Percentiles rank a stretch among this genome's conserved stretches.
phyloP scores from a whole-genome alignment of 2,888 invertebrate genomes.

The Yponomeuta sedellus region DNA sequence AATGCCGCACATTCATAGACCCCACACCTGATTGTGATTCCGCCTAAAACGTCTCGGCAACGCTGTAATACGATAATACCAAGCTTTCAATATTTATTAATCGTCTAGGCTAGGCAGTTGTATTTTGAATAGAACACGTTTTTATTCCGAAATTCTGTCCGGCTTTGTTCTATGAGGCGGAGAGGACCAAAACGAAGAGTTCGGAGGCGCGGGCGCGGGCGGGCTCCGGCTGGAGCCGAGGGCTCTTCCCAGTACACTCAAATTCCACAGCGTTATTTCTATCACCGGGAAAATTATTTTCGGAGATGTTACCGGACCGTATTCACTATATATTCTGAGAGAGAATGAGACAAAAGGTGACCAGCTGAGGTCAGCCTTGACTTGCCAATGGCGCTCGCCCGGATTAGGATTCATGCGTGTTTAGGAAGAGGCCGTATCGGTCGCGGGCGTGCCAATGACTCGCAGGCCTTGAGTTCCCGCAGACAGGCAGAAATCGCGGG shows the following conservation, averaged over 20 bases:
- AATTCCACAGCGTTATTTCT: not conserved
- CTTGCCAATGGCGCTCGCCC: too few species aligned
- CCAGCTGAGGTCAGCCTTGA: too few species aligned
- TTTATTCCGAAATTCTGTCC: not conserved
- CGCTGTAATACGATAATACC: not conserved
- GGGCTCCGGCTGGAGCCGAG: not conserved
- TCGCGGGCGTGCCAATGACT: slow-evolving; percentile 54
- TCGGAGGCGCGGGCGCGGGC: slow-evolving; percentile 5
- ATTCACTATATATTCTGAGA: too few species aligned
- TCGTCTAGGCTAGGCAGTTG: not conserved
- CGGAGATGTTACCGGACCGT: too few species aligned
- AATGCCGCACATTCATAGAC: slow-evolving; percentile 7
- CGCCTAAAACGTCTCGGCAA: not conserved
- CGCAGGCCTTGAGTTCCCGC: slow-evolving; percentile 51
- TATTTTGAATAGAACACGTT: not conserved
- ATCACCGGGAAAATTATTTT: too few species aligned
- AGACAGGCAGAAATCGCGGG: slow-evolving; percentile 38
- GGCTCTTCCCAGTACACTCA: not conserved
- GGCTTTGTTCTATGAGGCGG: slow-evolving; percentile 9
- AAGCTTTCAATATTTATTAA: not conserved
- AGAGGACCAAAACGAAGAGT: slow-evolving; percentile 11
- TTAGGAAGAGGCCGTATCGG: not conserved
- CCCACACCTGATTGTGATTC: slow-evolving; percentile 9
- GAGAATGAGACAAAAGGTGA: too few species aligned
- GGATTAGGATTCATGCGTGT: not conserved